phyloP scores from a whole-genome alignment of 2,888 invertebrate species.

The Synanthedon tipuliformis region DNA sequence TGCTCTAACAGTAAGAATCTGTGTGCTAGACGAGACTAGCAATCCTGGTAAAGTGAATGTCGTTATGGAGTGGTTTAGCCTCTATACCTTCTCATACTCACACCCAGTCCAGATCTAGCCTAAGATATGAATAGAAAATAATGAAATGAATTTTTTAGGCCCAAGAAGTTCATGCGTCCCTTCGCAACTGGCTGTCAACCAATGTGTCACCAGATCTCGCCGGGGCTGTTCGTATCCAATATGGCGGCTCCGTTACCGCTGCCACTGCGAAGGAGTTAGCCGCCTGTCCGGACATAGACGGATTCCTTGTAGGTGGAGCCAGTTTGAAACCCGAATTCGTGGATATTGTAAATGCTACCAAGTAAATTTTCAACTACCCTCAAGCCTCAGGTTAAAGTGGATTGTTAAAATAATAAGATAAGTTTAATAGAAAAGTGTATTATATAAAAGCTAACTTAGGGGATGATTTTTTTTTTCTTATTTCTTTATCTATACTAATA shows the following conservation, averaged over 20 bases:
- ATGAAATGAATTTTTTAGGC: conserved; percentile 63
- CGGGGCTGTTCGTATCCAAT: conserved; percentile 87
- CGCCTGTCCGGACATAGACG: conserved; percentile 93
- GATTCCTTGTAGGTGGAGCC: conserved; percentile 98
- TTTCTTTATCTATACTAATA: too few species aligned
- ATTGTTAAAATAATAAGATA: too few species aligned
- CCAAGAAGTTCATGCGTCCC: conserved; percentile 91
- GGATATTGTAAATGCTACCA: conserved; percentile 88
- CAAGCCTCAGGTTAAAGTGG: too few species aligned
- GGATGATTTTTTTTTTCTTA: too few species aligned
- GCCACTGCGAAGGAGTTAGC: conserved; percentile 91
- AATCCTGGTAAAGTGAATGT: too few species aligned
- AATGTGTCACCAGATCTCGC: conserved; percentile 85
- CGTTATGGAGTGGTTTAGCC: not conserved
- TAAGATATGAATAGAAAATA: too few species aligned
- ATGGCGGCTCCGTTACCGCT: conserved; percentile 97
- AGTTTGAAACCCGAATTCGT: conserved; percentile 98
- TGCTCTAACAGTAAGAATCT: too few species aligned
- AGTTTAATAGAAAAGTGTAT: too few species aligned
- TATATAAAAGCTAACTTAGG: too few species aligned
- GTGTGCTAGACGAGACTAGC: too few species aligned
- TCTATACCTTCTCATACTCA: too few species aligned
- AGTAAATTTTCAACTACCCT: conserved; percentile 13
- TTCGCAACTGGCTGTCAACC: conserved; percentile 87
- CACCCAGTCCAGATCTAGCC: too few species aligned